Evolutionary conservation across 2,113 vertebrate species (phyloP), one percentile per base, ranked within the genome.

Genomic region (Picathartes gymnocephalus): DNA sequence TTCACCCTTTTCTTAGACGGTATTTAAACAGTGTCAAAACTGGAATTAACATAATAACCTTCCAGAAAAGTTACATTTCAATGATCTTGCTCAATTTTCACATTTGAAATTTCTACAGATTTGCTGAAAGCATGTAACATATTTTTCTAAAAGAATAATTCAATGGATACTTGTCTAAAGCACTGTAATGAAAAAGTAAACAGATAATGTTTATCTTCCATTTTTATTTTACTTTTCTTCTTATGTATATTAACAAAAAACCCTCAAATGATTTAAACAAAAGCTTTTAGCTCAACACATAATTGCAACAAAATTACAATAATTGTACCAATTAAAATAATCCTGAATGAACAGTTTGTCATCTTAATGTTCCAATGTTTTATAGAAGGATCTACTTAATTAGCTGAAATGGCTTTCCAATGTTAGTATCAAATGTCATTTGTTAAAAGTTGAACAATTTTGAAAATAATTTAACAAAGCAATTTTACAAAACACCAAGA

Each of bases 251-350:
- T 98, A 97, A 98, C 97, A 97, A 99, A 98, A 88, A 98, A 98
- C 40, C 91, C 96, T 98, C 97, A 97, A 98, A 98, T 98, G 97
- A 98, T 98, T 98, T 97, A 98, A 98, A 98, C 98, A 99, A 99
- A 98, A 98, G 98, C 98, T 99, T 99, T 99, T 98, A 99, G 98
- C 98, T 98, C 98, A 96, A 98, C 97, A 98, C 97, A 98, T 99
- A 99, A 99, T 99, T 99, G 99, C 98, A 97, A 98, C 98, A 98
- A 98, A 99, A 99, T 99, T 99, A 99, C 98, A 99, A 99, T 99
- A 99, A 99, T 99, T 99, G 99, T 99, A 97, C 98, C 99, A 99
- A 99, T 99, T 99, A 99, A 99, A 99, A 98, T 98, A 99, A 99
- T 99, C 98, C 98, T 98, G 98, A 99, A 99, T 98, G 98, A 99